Evolutionary conservation across 2,797 vertebrate species (phyloP).

Genomic region (Labeo calbasu): DNA sequence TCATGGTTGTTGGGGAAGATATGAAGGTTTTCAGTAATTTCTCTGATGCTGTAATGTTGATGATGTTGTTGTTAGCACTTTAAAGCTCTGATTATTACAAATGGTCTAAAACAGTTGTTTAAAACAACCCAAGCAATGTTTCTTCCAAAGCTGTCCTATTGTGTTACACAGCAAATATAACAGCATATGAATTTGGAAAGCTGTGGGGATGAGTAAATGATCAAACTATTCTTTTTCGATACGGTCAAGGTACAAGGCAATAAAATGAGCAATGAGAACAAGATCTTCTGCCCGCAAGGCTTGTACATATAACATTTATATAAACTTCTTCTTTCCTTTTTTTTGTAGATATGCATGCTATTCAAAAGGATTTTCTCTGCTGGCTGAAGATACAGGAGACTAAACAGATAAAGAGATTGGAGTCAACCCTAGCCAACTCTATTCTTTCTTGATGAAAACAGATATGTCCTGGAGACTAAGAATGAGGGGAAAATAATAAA

Average conservation of each 20-base stretch:
- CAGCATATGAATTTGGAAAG: background rate
- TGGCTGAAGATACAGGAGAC: constrained; percentile 24
- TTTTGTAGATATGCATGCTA: background rate
- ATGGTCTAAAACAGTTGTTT: background rate
- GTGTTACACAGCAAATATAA: background rate
- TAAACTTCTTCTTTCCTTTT: background rate
- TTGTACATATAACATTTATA: constrained; percentile 11
- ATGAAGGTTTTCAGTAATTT: background rate
- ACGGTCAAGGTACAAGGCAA: background rate
- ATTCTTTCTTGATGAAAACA: constrained; percentile 45
- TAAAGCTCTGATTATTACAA: background rate
- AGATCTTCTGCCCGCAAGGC: background rate
- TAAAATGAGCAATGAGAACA: background rate
- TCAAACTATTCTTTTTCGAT: background rate
- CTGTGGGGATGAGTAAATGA: background rate
- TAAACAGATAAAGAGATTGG: constrained; percentile 35
- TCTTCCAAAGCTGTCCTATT: background rate
- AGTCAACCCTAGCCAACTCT: constrained; percentile 23
- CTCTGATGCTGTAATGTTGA: background rate
- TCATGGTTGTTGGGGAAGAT: background rate
- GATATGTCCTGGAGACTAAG: constrained; percentile 42
- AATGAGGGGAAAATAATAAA: constrained; percentile 52
- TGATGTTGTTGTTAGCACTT: background rate
- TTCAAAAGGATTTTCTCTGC: constrained; percentile 24
- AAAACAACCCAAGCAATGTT: background rate